A percentile compares a stretch with the other conserved stretches of the same genome.
These are phyloP conservation scores for Oreochromis spilurus DNA, from an alignment of 2,113 vertebrate species.

Conservation along the genomic window DNA sequence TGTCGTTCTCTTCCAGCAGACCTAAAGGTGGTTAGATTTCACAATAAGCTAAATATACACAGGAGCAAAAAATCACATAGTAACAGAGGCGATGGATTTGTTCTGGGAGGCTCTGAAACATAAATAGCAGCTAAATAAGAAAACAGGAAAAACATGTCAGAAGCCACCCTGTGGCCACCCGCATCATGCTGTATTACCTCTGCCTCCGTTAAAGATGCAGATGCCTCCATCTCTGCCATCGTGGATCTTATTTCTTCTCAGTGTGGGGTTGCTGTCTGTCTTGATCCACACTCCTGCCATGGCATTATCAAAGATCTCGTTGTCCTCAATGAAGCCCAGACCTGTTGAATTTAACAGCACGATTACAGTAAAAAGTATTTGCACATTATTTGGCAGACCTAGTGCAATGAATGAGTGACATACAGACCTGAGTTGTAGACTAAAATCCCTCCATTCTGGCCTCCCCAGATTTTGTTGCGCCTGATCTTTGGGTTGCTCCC, in stretches of 20 bases:
- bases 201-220: constrained; percentile 99
- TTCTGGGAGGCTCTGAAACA: not conserved
- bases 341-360: constrained; percentile 64
- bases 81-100: not conserved
- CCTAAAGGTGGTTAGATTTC: constrained; percentile 64
- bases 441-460: constrained; percentile 97
- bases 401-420: not conserved
- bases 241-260: constrained; percentile 98
- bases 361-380: not conserved
- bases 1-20: constrained; percentile 97
- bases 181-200: constrained; percentile 69
- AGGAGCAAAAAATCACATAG: not conserved
- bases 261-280: constrained; percentile 98
- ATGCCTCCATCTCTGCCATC: constrained; percentile 98
- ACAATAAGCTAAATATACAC: not conserved
- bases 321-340: constrained; percentile 98
- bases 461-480: constrained; percentile 99
- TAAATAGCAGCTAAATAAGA: not conserved
- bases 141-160: not conserved
- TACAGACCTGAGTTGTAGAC: constrained; percentile 94
- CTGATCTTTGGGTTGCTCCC: constrained; percentile 99
- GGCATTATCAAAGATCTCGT: constrained; percentile 99
- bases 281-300: constrained; percentile 99
- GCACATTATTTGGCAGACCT: accelerated
- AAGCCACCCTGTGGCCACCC: not conserved